Evolutionary conservation across 1,140 invertebrate species (phyloP), one percentile per base, ranked within the genome.

Genomic region (Acromyrmex charruanus): DNA sequence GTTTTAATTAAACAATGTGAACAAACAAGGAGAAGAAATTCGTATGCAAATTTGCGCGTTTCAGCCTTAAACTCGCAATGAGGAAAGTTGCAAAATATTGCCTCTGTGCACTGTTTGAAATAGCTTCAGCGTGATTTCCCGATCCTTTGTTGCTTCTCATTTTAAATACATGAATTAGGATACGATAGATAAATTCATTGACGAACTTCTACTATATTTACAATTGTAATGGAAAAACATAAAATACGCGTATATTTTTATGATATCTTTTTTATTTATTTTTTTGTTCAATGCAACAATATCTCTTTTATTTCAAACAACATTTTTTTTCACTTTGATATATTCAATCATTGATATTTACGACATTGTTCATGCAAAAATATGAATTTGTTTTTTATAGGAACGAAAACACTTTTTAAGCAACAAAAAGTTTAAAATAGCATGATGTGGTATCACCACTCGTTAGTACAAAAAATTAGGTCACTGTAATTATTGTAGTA

Each of bases 61-160:
- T 82, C 49, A 61, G 18, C 80, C 55, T 74, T 74, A 18, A 74
- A 59, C 55, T 82, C n/a, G 61, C 69, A 51, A 84, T 84, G 69
- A 84, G 69, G 69, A 75, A 84, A 84, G 68, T 84, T 84, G 10
- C 55, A 74, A 84, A 75, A 82, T 82, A 82, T 79, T 61, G 80
- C 69, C 44, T 84, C 39, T n/a, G 25, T 53, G 63, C 55, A 51
- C 69, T 53, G 49, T 39, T n/a, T 25, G 65, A 61, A 61, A 68
- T 53, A 61, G 9, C 55, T 49, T 59, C 16, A 58, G 18, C 66
- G 25, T 31, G 28, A 84, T 74, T 55, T 59, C 16, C 39, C 39
- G 55, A 61, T 49, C 68, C 80, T 74, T 82, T 61, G 68, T 74
- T 55, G 68, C 39, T 31, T 61, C 25, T 35, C 39, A 58, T 74